A percentile compares a stretch with the other conserved stretches of the same genome.
Evolutionary conservation across 2,888 invertebrate species (phyloP).

Genomic region (Phalera bucephala): DNA sequence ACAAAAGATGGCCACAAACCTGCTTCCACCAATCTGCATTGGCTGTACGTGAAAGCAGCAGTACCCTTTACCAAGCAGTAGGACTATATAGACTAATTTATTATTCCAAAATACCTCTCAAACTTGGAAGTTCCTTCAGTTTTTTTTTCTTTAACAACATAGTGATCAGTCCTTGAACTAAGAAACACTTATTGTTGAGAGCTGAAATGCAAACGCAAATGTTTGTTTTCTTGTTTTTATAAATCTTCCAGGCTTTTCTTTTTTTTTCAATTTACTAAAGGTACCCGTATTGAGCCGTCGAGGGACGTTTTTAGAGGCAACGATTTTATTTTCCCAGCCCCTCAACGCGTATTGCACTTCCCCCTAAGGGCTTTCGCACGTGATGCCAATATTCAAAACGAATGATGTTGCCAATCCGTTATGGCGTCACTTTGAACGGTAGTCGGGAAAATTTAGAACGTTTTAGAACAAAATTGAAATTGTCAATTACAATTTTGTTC

Average conservation of each 20-base stretch:
- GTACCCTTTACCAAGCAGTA: too few relatives aligned
- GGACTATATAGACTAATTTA: too few relatives aligned
- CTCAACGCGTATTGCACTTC: conserved; percentile 60
- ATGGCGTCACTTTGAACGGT: conserved; percentile 61
- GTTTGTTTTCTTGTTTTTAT: too few relatives aligned
- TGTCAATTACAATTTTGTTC: neutral
- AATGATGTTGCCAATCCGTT: conserved; percentile 74
- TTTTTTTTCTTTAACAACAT: too few relatives aligned
- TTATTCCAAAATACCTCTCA: too few relatives aligned
- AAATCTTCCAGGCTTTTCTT: neutral
- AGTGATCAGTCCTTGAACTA: too few relatives aligned
- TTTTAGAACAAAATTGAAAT: conserved; percentile 35
- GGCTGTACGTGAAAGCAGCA: too few relatives aligned
- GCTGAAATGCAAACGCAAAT: neutral
- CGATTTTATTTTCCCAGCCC: conserved; percentile 70
- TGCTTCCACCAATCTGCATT: too few relatives aligned
- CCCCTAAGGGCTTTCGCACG: conserved; percentile 70
- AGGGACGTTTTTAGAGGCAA: conserved; percentile 59
- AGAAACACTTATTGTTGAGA: too few relatives aligned
- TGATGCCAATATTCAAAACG: conserved; percentile 76
- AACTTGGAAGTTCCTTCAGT: too few relatives aligned
- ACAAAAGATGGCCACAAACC: too few relatives aligned
- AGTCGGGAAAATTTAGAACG: conserved; percentile 47
- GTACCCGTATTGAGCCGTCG: conserved; percentile 66
- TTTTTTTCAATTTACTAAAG: conserved; percentile 68